Evolutionary conservation across 1,140 invertebrate species (phyloP), one percentile per base, ranked within the genome.

Genomic region (Nymphalis io): DNA sequence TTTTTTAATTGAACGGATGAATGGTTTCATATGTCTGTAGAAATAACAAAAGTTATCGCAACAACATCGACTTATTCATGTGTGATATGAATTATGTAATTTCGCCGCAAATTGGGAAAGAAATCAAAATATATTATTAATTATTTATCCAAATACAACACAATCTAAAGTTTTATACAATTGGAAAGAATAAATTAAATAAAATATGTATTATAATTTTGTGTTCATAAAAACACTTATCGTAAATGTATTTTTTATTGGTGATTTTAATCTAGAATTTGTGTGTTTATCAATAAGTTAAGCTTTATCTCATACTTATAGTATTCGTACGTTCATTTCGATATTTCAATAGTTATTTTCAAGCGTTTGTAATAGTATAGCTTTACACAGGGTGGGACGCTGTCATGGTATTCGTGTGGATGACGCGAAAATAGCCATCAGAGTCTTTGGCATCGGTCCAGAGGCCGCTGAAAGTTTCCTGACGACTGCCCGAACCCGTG

Each of bases 361-460:
- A 64, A 55, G 33, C 62, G 57, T 57, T 21, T 12, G 62, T 55
- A 57, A 39, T n/a, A 8, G 55, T 64, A 64, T 64, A 64, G 62
- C 48, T 62, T 46, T 48, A 13, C 63, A 72, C 55, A 58, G 68
- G 59, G 46, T 51, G 67, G 70, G 68, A 75, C 66, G 76, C 79
- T 82, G 80, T 79, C 75, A 84, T 79, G 81, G 81, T 81, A 82
- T 84, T 79, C 70, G 82, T 71, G 67, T 74, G 76, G 81, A 85
- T 87, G 81, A 87, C 81, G 82, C 81, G 75, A 88, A 87, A 88
- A 89, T 88, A 89, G 83, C 87, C 80, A 80, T 72, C 78, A 81
- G 78, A 88, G 77, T 83, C 63, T 79, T 84, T 89, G 87, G 87
- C 87, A 79, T n/a, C 38, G 70, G 16, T 87, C 87, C 87, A 89